A percentile compares a stretch with the other conserved stretches of the same genome.
Evolutionary conservation across 1,140 invertebrate genomes (phyloP).

Genomic region (Hyposmocoma kahamanoa): DNA sequence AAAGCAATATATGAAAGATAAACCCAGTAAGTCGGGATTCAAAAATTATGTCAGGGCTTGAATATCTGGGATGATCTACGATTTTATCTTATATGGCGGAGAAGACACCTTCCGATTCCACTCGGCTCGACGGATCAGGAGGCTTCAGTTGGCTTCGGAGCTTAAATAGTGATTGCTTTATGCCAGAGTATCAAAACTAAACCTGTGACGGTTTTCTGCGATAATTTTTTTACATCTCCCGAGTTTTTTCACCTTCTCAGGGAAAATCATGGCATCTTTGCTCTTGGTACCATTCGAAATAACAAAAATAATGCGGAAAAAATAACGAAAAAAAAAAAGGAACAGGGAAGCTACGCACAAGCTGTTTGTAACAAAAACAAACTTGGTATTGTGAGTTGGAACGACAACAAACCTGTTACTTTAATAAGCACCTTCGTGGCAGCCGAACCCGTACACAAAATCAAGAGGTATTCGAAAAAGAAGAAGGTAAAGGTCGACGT

Average conservation of each 20-base stretch:
- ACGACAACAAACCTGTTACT: conserved; percentile 15
- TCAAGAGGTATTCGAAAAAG: conserved; percentile 5
- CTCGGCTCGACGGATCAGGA: conserved; percentile 20
- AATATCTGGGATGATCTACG: conserved; percentile 46
- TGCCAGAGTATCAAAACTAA: conserved; percentile 18
- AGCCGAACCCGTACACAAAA: neutral
- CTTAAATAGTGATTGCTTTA: conserved; percentile 22
- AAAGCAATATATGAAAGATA: conserved; percentile 25
- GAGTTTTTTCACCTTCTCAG: conserved; percentile 18
- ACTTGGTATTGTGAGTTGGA: conserved; percentile 23
- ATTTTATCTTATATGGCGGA: conserved; percentile 52
- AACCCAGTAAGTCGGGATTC: conserved; percentile 38
- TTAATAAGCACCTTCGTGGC: neutral
- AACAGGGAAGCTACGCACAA: conserved; percentile 15
- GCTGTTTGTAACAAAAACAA: conserved; percentile 11
- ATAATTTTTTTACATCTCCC: conserved; percentile 25
- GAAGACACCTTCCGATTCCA: conserved; percentile 26
- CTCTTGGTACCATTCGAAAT: conserved; percentile 15
- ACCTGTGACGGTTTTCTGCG: conserved; percentile 16
- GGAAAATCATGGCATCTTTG: conserved; percentile 20
- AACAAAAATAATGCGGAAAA: conserved; percentile 19
- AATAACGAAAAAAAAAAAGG: conserved; percentile 19
- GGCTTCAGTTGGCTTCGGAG: conserved; percentile 19
- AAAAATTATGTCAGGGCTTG: conserved; percentile 49
- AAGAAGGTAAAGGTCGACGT: conserved; percentile 10